Evolutionary conservation across 2,797 vertebrate species (phyloP), one percentile per base, ranked within the genome.

Genomic region (Hydrocynus forskahlii): DNA sequence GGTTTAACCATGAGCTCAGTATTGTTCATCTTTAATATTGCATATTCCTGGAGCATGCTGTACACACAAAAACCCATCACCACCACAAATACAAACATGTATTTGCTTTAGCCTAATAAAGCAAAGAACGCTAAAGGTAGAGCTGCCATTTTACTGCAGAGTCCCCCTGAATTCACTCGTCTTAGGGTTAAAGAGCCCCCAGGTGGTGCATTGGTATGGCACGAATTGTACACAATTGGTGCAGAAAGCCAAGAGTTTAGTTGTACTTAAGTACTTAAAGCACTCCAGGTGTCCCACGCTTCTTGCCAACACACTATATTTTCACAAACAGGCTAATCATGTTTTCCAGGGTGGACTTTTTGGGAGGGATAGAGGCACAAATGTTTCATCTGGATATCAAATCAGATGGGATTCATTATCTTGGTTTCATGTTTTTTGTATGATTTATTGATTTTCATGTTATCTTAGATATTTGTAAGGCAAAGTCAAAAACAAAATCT

Each of bases 41-140:
- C 38, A 29, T 77, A 38, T 62, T 75, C 59, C 63, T n/a, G 13
- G 0, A 45, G 66, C 14, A n/a, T 66, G 21, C 38, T 71, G 19
- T 21, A 73, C 55, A 60, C 13, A 68, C 40, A 45, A 54, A 29
- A 29, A 29, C 29, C 29, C 29, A 29, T 3, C 29, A 29, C 29
- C 71, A 25, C 70, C 43, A 7, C 43, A 10, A 5, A 29, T 48
- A 35, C 25, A 54, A 54, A 72, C 25, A 5, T 48, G 6, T 69
- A 25, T 45, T 38, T 62, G 10, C 10, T 23, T 52, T 5, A 73
- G 62, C 7, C 35, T 78, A 23, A 74, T 50, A 12, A 35, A n/a
- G n/a, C n/a, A n/a, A n/a, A n/a, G n/a, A n/a, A n/a, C n/a, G 64
- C 63, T 21, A 57, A 59, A 70, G 76, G 81, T 69, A 9, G 68